Evolutionary conservation across 1,140 invertebrate genomes (phyloP), one percentile per base, ranked within the genome.

Genomic region (Paraescarpia echinospica): DNA sequence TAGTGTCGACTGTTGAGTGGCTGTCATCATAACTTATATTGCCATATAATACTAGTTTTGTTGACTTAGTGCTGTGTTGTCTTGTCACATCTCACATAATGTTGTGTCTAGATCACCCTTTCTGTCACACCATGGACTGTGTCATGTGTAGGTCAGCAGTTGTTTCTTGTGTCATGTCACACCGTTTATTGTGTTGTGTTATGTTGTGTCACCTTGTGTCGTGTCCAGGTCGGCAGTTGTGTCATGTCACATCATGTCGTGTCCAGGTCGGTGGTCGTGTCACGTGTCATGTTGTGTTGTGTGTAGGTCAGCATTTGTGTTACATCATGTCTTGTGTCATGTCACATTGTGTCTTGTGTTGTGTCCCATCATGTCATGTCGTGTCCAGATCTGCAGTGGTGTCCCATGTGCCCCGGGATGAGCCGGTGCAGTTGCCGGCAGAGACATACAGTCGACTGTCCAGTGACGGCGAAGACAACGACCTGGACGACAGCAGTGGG

Each of bases 381-480:
- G 48, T 51, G 27, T 91, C 90, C n/a, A 91, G 48, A 33, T 91
- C 92, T 34, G 77, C 35, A 22, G 31, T 48, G 33, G 35, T 91
- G 31, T 35, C 91, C 1, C 48, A 92, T 92, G 91, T 77, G 59
- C 59, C 59, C 12, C 59, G 59, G 4, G 59, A 77, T 77, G 59
- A 77, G 91, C 33, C 51, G 35, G n/a, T 41, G 33, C 35, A 92
- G 92, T 31, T 90, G 89, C 77, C 41, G 59, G 59, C 59, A 18
- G 59, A 77, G 59, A 77, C 59, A 27, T 77, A 77, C 59, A 77
- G 59, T 77, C 59, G 59, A 77, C 59, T 92, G 48, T 92, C 92
- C 22, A 94, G 93, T 35, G 92, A 94, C 88, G 93, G 93, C 35
- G 93, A 93, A n/a, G 93, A 93, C 33, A 94, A 95, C 31, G 94